These are phyloP conservation scores for Oreocharis arfaki DNA, from an alignment of 2,113 vertebrate species.

Conservation along the genomic window DNA sequence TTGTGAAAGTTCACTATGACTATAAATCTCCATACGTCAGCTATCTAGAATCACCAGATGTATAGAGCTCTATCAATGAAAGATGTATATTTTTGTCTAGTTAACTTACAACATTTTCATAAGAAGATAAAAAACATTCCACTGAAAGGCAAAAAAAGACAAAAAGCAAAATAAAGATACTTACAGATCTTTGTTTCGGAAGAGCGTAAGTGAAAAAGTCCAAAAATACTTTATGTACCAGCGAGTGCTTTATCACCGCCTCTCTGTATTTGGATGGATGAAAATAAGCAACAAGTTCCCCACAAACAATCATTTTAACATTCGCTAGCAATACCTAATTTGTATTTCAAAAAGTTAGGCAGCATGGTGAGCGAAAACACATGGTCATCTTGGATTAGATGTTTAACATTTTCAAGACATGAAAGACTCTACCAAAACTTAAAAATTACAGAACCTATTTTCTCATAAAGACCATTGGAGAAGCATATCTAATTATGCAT, in stretches of 20 bases:
- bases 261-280: constrained; percentile 74
- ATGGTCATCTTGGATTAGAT: neutral
- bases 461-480: neutral
- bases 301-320: neutral
- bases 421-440: neutral
- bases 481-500: neutral
- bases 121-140: neutral
- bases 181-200: constrained; percentile 86
- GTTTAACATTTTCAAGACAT: accelerated
- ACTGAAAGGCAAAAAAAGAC: neutral
- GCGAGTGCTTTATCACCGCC: constrained; percentile 93
- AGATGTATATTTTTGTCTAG: neutral
- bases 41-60: neutral
- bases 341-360: neutral
- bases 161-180: neutral
- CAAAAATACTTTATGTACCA: constrained; percentile 96
- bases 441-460: neutral
- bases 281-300: neutral
- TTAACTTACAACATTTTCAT: neutral
- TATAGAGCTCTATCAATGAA: neutral
- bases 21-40: neutral
- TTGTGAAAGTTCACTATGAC: neutral
- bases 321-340: neutral
- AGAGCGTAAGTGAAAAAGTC: constrained; percentile 85
- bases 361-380: neutral